Percentiles rank a stretch among this genome's conserved stretches.
Conservation (phyloP, 2,113 vertebrate genomes). For the Lycocorax pyrrhopterus region DNA sequence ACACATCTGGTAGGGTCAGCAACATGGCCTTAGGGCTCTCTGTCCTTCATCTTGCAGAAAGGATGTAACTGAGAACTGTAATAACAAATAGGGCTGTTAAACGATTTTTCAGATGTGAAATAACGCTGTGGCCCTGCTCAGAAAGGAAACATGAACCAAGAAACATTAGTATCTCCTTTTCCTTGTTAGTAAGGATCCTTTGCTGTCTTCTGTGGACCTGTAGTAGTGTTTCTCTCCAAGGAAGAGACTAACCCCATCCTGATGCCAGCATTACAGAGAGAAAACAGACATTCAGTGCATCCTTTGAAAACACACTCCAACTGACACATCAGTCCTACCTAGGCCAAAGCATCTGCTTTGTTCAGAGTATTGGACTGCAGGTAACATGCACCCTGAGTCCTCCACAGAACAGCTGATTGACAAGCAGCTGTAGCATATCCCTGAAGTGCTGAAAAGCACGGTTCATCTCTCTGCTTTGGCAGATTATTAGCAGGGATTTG, state of each 20-base stretch:
- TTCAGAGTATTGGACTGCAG: neutral
- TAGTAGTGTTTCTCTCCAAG: neutral
- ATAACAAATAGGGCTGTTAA: neutral
- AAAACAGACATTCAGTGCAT: neutral
- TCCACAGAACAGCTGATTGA: neutral
- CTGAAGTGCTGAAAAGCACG: neutral
- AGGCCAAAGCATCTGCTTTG: neutral
- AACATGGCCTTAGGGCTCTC: neutral
- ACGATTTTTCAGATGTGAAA: neutral
- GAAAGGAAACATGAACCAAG: neutral
- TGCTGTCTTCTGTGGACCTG: neutral
- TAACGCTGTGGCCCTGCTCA: neutral
- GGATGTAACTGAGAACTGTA: neutral
- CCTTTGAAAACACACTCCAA: neutral
- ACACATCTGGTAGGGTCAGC: neutral
- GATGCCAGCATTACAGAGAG: neutral
- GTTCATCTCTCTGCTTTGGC: neutral
- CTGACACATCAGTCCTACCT: neutral
- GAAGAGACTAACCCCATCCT: neutral
- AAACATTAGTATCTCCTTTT: neutral
- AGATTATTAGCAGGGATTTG: neutral
- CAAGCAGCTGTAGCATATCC: neutral
- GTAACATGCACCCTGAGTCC: neutral
- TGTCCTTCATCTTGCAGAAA: neutral
- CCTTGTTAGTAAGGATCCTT: neutral